These are phyloP conservation scores for Osedax frankpressi DNA, from an alignment of 2,888 invertebrate species.

Conservation along the genomic window DNA sequence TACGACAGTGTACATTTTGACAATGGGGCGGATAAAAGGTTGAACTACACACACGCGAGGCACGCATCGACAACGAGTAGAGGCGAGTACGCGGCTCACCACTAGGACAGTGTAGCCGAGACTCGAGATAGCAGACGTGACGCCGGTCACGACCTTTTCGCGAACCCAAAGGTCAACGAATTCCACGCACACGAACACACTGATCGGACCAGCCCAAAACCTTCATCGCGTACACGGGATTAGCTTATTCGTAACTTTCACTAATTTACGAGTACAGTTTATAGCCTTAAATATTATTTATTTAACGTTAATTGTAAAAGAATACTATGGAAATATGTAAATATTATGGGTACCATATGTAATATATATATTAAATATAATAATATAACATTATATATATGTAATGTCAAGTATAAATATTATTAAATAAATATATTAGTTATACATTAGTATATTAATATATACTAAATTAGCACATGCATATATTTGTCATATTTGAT, in stretches of 20 bases:
- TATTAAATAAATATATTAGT: too few species aligned
- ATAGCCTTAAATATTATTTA: too few species aligned
- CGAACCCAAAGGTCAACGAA: constrained; percentile 69
- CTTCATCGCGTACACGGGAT: too few species aligned
- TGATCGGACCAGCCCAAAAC: constrained; percentile 68
- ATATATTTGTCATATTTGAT: not conserved
- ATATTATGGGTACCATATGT: too few species aligned
- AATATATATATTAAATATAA: too few species aligned
- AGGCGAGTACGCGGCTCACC: constrained; percentile 48
- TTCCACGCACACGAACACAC: constrained; percentile 64
- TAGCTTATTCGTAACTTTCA: too few species aligned
- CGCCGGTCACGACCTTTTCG: constrained; percentile 61
- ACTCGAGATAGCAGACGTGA: constrained; percentile 57
- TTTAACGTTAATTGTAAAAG: too few species aligned
- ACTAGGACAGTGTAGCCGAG: constrained; percentile 60
- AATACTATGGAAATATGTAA: too few species aligned
- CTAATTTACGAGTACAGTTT: too few species aligned
- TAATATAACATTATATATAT: too few species aligned
- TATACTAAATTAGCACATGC: not conserved
- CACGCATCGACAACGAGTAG: not conserved
- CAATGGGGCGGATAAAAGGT: not conserved
- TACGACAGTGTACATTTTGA: not conserved
- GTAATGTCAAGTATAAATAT: too few species aligned
- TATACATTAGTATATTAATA: too few species aligned
- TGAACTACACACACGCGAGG: not conserved